These are phyloP conservation scores for Cantharis rufa DNA, from an alignment of 2,888 invertebrate species.

Conservation along the genomic window DNA sequence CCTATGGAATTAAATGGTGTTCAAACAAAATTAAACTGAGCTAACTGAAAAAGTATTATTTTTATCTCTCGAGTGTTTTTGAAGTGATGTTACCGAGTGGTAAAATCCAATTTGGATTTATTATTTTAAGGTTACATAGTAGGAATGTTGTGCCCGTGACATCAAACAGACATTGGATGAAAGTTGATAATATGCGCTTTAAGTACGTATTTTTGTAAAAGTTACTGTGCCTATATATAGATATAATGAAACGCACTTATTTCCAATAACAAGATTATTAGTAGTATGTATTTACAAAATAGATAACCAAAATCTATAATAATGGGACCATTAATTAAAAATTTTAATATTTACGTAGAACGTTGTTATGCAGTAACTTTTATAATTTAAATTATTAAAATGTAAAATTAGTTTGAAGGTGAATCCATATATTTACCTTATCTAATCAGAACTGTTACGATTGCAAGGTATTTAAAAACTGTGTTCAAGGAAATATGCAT, in stretches of 20 bases:
- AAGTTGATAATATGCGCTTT: not conserved
- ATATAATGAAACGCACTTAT: not conserved
- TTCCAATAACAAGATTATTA: not conserved
- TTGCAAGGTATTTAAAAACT: not conserved
- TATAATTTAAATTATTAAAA: not conserved
- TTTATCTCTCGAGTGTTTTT: too few species aligned
- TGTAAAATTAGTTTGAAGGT: too few species aligned
- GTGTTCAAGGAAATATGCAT: not conserved
- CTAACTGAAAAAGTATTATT: not conserved
- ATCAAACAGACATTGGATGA: not conserved
- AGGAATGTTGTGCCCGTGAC: not conserved
- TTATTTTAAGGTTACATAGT: not conserved
- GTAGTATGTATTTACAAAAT: not conserved
- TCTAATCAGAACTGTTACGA: not conserved
- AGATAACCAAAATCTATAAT: not conserved
- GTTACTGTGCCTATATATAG: not conserved
- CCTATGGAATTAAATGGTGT: slow-evolving; percentile 69
- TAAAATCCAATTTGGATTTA: not conserved
- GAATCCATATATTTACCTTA: not conserved
- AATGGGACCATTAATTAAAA: not conserved
- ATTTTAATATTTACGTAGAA: not conserved
- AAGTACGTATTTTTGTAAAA: not conserved
- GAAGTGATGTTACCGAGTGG: too few species aligned
- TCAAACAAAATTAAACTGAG: slow-evolving; percentile 10
- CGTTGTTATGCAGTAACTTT: not conserved